Evolutionary conservation across 2,797 vertebrate genomes (phyloP).

Genomic region (Tiaroga cobitis): DNA sequence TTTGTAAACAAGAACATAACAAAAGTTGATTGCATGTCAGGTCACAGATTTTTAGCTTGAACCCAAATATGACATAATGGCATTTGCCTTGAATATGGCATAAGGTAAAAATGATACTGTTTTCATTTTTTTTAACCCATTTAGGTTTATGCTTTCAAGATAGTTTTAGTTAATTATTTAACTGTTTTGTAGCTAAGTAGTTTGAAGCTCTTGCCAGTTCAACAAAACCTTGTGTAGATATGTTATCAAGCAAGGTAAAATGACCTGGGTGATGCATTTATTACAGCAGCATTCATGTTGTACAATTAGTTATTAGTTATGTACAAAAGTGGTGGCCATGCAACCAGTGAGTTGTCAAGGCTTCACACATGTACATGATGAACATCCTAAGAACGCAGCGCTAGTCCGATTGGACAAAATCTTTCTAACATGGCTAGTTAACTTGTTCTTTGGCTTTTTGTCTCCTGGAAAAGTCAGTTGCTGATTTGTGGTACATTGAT

Average conservation of each 20-base stretch:
- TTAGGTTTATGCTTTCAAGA: background rate
- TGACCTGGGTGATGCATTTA: background rate
- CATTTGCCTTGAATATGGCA: background rate
- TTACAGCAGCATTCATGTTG: background rate
- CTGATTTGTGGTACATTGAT: slow-evolving; percentile 5
- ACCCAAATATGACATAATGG: background rate
- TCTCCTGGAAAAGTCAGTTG: background rate
- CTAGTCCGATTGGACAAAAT: background rate
- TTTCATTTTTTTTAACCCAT: background rate
- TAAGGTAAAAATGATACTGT: background rate
- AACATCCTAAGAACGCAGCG: background rate
- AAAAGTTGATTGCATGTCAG: background rate
- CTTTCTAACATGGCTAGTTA: background rate
- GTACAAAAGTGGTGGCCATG: background rate
- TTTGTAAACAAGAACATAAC: background rate
- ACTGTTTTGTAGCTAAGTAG: background rate
- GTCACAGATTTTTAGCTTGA: background rate
- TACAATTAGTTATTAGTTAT: background rate
- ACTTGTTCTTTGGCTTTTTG: background rate
- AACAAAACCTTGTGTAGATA: background rate
- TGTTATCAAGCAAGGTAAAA: background rate
- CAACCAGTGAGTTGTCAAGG: background rate
- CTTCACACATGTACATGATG: background rate
- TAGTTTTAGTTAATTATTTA: background rate
- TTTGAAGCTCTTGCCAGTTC: background rate